Evolutionary conservation across 2,797 vertebrate species (phyloP).

Genomic region (Rousettus madagascariensis): DNA sequence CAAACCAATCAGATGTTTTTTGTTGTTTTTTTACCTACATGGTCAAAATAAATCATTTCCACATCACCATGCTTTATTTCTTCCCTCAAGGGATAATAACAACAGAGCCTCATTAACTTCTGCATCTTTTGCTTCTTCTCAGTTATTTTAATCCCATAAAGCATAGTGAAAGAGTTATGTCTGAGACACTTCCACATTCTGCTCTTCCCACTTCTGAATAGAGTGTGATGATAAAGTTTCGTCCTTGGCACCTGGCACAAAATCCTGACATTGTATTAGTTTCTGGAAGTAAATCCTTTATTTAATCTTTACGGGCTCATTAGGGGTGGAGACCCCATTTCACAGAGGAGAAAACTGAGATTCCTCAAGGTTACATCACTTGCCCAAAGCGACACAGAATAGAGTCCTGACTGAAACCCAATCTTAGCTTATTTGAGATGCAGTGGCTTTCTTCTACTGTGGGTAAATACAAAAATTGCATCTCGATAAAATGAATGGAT

Average conservation of each 20-base stretch:
- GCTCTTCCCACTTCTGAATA: neutral
- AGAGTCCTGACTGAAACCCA: neutral
- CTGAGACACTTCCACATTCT: neutral
- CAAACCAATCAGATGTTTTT: neutral
- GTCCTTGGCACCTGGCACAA: neutral
- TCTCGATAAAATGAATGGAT: neutral
- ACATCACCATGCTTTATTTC: neutral
- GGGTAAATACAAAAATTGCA: neutral
- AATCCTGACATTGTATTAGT: neutral
- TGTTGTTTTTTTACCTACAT: neutral
- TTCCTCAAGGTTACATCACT: too few relatives aligned
- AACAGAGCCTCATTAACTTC: neutral
- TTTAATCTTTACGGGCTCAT: neutral
- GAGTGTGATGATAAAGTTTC: neutral
- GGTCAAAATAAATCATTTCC: slow-evolving; percentile 35
- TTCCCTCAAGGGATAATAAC: neutral
- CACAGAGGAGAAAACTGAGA: neutral
- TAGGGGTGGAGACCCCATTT: neutral
- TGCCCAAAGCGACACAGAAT: neutral
- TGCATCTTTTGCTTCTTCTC: neutral
- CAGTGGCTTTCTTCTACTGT: neutral
- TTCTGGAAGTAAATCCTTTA: neutral
- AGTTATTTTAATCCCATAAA: neutral
- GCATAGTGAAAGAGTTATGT: neutral
- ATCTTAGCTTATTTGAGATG: too few relatives aligned